Evolutionary conservation across 2,888 invertebrate genomes (phyloP).

Genomic region (Calameuta pallipes): DNA sequence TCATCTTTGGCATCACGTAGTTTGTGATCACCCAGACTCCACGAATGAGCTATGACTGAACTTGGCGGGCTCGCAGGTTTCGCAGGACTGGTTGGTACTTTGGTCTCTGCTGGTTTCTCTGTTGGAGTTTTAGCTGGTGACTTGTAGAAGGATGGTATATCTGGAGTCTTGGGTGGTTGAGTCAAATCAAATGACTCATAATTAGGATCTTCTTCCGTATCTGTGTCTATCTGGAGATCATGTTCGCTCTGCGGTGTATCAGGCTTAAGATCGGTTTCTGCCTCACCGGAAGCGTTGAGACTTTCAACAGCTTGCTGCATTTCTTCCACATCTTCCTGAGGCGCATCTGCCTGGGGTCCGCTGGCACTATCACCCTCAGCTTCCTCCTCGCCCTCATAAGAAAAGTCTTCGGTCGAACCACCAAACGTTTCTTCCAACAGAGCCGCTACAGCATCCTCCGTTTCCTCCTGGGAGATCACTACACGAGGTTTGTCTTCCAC

Average conservation of each 20-base stretch:
- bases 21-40: constrained; percentile 70
- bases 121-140: constrained; percentile 61
- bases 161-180: constrained; percentile 70
- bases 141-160: constrained; percentile 69
- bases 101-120: constrained; percentile 45
- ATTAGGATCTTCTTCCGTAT: constrained; percentile 78
- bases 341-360: constrained; percentile 69
- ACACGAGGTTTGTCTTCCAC: constrained; percentile 82
- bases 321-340: constrained; percentile 83
- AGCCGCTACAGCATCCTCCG: constrained; percentile 91
- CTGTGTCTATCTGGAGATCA: constrained; percentile 87
- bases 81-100: constrained; percentile 29
- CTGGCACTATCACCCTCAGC: constrained; percentile 54
- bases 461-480: constrained; percentile 91
- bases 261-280: constrained; percentile 77
- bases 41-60: constrained; percentile 72
- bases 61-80: constrained; percentile 53
- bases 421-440: constrained; percentile 88
- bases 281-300: constrained; percentile 75
- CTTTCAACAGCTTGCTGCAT: constrained; percentile 87
- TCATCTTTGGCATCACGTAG: constrained; percentile 58
- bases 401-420: constrained; percentile 67
- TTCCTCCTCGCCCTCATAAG: constrained; percentile 66
- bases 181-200: constrained; percentile 69
- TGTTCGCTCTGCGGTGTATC: constrained; percentile 88